Base-by-base conservation (phyloP, 2,797 vertebrate species). In the Nyctibius grandis region DNA sequence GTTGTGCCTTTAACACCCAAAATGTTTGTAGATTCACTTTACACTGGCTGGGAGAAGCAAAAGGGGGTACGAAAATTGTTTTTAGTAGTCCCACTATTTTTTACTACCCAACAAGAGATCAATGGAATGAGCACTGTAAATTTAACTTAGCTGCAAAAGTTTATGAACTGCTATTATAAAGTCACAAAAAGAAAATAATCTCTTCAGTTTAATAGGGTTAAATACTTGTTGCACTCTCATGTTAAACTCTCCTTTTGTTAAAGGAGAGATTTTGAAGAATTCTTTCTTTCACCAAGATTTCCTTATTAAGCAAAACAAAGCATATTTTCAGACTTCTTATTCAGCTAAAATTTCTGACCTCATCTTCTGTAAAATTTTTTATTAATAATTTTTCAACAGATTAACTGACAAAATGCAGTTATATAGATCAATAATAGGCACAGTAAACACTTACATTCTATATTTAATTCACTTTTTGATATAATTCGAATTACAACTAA, bases 401-500 rank as follows among this genome's bases (percentile, higher is more conserved):
- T 26, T 64, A 85, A 79, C n/a, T 18, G 38, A 31, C 12, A 33
- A 91, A 95, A 40, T 36, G 16, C 38, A 80, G 31, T 87, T 91
- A 75, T 85, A 29, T 26, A 51, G 25, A 75, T 44, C 47, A 61
- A 40, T 17, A 87, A 78, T 76, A 88, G 38, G 5, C 11, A 72
- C 14, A 79, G 33, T 69, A 95, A 94, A 93, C 96, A 77, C 15
- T 95, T 95, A 48, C 3, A 29, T 44, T 73, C 38, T 31, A 12
- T 89, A 67, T 91, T 96, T 89, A 84, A 89, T 88, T 36, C 20
- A 44, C 3, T 90, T 85, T 77, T 89, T 73, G 6, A 31, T 95
- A 85, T 91, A 80, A 88, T 56, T 78, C 68, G 38, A 96, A 85
- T 95, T 92, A 74, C 57, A 95, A 81, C 21, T 82, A 79, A 95